These are phyloP conservation scores for Pagetopsis macropterus DNA, from an alignment of 2,797 vertebrate species.

Conservation along the genomic window DNA sequence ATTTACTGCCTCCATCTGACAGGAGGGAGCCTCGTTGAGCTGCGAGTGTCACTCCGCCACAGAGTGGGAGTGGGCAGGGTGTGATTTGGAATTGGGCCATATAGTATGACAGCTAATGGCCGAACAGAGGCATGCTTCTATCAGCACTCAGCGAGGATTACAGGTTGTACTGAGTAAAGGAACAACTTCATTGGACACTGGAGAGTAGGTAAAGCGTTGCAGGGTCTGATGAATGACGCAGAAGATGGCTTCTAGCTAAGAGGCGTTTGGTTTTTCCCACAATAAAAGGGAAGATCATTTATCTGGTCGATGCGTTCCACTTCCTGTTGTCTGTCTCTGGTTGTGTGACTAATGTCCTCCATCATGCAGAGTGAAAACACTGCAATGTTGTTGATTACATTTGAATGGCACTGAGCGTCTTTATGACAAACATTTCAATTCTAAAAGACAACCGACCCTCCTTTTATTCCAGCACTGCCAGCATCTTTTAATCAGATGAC, in stretches of 20 bases:
- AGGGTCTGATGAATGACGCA: neutral
- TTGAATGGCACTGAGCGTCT: neutral
- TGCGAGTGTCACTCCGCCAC: too few relatives aligned
- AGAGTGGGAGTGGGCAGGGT: too few relatives aligned
- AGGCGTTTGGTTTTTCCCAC: too few relatives aligned
- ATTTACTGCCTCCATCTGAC: too few relatives aligned
- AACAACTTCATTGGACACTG: neutral
- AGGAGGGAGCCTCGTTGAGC: too few relatives aligned
- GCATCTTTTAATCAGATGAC: neutral
- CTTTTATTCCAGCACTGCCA: neutral
- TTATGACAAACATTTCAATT: neutral
- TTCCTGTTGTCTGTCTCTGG: constrained; percentile 26
- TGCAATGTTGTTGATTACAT: constrained; percentile 18
- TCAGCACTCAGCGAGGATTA: neutral
- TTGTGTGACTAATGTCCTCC: constrained; percentile 14
- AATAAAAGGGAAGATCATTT: too few relatives aligned
- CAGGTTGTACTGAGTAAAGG: neutral
- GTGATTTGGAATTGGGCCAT: neutral
- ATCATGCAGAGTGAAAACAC: constrained; percentile 24
- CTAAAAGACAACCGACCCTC: neutral
- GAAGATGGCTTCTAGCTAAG: too few relatives aligned
- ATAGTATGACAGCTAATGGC: neutral
- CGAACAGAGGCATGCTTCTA: neutral
- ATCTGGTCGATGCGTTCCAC: neutral
- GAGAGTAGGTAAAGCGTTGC: neutral